Evolutionary conservation across 2,113 vertebrate genomes (phyloP), one percentile per base, ranked within the genome.

Genomic region (Gopherus flavomarginatus): DNA sequence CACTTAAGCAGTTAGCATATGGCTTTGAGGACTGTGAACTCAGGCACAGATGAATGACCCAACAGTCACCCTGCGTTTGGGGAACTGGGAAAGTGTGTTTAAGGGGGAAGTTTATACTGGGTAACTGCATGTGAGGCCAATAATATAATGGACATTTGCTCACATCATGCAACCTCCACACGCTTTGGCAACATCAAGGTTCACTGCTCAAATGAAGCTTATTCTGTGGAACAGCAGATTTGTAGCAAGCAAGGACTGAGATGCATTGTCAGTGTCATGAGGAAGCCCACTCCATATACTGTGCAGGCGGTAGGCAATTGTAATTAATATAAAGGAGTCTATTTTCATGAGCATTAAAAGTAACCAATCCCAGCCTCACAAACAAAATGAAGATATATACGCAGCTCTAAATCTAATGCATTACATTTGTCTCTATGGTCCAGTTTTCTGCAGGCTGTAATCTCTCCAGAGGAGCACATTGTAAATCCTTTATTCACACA

Each of bases 391-490:
- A n/a, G 65, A 69, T n/a, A 19, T 69, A n/a, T 69, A 69, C 38
- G 9, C 35, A 69, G 35, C 35, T 38, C 65, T n/a, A 69, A n/a
- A n/a, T 19, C 14, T 65, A 69, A 62, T 14, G 29, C 56, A 6
- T 26, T 21, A 44, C 11, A 1, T 21, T 35, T 8, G 0, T 1
- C n/a, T 35, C 26, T 27, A 42, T 2, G 6, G 12, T 29, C 2
- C 42, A 21, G 27, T 42, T 50, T 82, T 81, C 11, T 6, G 35
- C 5, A 4, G 78, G n/a, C 35, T 47, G 24, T 1, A 1, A 52
- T 13, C 35, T 81, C 72, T 81, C 2, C 2, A n/a, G 29, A 3
- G 35, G 82, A 50, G 53, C 52, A 59, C 17, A 10, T 31, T 65
- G 35, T 38, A 69, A 38, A 69, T 38, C 65, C 17, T 69, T 69